These are phyloP conservation scores for Callyntrura sp. DNA, from an alignment of 2,888 invertebrate species.

Conservation along the genomic window DNA sequence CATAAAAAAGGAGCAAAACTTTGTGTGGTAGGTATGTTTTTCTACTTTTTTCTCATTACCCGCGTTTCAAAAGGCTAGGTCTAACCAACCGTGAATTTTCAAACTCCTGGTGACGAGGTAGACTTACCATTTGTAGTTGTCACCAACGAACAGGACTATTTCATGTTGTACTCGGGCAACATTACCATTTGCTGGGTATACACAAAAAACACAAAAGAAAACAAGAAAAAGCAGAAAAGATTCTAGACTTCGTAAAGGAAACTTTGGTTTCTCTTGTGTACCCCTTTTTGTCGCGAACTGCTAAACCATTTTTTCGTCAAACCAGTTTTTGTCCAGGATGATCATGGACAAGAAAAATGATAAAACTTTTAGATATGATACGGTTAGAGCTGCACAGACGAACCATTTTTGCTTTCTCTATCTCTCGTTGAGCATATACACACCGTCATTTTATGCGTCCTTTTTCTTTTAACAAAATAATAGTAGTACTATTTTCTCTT, in stretches of 20 bases:
- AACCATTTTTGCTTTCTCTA: not conserved
- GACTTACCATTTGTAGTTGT: not conserved
- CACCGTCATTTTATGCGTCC: conserved; percentile 14
- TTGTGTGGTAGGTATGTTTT: no score
- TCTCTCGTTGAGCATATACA: conserved; percentile 21
- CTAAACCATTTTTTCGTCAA: conserved; percentile 15
- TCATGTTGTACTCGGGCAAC: not conserved
- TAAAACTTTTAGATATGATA: conserved; percentile 33
- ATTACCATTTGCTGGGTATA: not conserved
- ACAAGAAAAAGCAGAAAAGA: not conserved
- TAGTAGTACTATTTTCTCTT: not conserved
- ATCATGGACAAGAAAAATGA: conserved; percentile 51
- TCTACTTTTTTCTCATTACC: not conserved
- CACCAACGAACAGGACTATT: not conserved
- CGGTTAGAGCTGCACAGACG: no score
- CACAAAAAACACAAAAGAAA: not conserved
- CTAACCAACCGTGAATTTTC: not conserved
- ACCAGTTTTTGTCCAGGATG: conserved; percentile 21
- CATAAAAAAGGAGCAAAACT: no score
- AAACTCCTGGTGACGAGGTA: not conserved
- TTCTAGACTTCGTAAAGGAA: conserved; percentile 5
- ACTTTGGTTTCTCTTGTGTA: conserved; percentile 7
- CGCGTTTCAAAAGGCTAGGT: not conserved
- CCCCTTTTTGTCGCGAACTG: not conserved
- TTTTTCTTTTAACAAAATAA: conserved; percentile 6